Conservation (phyloP, 1,140 invertebrate species). For the Apocrypta bakeri region DNA sequence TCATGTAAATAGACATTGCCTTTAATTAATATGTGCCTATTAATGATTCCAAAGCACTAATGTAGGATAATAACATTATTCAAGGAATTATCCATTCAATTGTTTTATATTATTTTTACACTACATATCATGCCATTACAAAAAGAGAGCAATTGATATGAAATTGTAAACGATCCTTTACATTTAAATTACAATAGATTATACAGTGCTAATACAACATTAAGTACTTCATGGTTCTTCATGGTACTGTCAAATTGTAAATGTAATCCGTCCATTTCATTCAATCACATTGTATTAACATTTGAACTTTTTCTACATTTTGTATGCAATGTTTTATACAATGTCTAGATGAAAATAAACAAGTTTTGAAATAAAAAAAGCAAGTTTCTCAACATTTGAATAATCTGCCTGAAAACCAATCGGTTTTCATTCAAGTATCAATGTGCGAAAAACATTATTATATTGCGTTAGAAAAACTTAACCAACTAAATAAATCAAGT, state of each 20-base stretch:
- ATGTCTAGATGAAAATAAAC: conserved; percentile 32
- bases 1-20: conserved; percentile 32
- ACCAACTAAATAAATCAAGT: too few species aligned
- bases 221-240: too few species aligned
- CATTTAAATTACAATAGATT: neutral
- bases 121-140: neutral
- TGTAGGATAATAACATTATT: conserved; percentile 1
- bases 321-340: conserved; percentile 33
- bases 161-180: neutral
- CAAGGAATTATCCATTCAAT: neutral
- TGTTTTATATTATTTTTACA: neutral
- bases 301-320: conserved; percentile 40
- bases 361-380: neutral
- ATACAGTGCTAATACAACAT: too few species aligned
- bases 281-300: neutral
- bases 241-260: conserved; percentile 17
- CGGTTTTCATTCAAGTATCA: too few species aligned
- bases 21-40: conserved; percentile 32
- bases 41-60: conserved; percentile 32
- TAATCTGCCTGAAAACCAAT: neutral
- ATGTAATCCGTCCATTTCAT: conserved; percentile 39
- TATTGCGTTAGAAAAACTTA: too few species aligned
- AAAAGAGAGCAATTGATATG: neutral
- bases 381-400: neutral
- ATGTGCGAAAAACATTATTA: too few species aligned